Base-by-base conservation (phyloP, 2,113 vertebrate genomes). In the Prochilodus magdalenae region DNA sequence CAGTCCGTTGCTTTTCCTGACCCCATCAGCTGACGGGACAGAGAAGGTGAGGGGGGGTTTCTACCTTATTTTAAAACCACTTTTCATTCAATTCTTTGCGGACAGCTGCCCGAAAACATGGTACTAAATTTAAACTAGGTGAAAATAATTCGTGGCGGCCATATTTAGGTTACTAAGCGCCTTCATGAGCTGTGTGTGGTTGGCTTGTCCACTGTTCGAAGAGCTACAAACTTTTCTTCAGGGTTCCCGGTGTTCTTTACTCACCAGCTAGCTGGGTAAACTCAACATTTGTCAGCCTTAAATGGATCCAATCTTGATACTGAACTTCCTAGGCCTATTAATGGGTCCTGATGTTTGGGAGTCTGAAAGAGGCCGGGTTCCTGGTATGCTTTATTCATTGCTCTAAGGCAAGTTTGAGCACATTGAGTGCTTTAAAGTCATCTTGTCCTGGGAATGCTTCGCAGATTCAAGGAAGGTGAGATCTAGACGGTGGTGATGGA, bases 21-120 rank as follows among this genome's bases (percentile, higher is more conserved):
- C 49, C 73, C n/a, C 57, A 13, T n/a, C 66, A 47, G 29, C 47
- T 44, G 69, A 27, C 66, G 33, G 33, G 33, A 71, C 72, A 44
- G 20, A 75, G 73, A 77, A 73, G 78, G 83, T 81, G 83, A 80
- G 78, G 24, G 78, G 24, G 59, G 26, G n/a, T 53, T 66, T 60
- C 10, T 11, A 33, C 6, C 26, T 12, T 65, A 5, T 24, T 55
- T 24, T 40, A 30, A 40, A 3, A 3, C 29, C 60, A 26, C 3
- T 0, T 27, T 65, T 11, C 2, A 13, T 6, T 62, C 29, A n/a
- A 44, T 13, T 16, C 15, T 29, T 5, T 24, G 63, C 26, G 3
- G 16, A 71, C 0, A n/a, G 5, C 20, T 51, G 4, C 22, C 7
- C 10, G 20, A 22, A 67, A 40, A 1, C 16, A 67, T 22, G 6